Evolutionary conservation across 30 jellyfish, hydroid and myxozoan genomes (phyloP).

Genomic region (Pelagia noctiluca): DNA sequence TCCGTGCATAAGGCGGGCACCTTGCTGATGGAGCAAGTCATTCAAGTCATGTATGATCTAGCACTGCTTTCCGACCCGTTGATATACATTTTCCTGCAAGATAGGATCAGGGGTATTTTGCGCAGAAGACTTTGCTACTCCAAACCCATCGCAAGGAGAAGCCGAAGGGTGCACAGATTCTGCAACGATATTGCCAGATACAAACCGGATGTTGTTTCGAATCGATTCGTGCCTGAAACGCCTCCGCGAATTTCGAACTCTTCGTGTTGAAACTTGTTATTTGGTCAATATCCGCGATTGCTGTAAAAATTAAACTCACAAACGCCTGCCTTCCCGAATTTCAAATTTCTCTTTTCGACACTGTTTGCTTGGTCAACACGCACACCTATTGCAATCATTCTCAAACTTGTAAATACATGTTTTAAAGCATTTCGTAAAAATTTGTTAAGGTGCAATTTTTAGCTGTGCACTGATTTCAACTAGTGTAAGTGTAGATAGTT

Average conservation of each 20-base stretch:
- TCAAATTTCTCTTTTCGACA: too few relatives aligned
- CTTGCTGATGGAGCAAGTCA: neutral
- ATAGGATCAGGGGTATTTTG: constrained; percentile 19
- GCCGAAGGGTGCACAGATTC: neutral
- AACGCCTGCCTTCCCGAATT: too few relatives aligned
- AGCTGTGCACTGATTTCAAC: too few relatives aligned
- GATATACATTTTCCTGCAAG: constrained; percentile 52
- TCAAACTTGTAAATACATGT: too few relatives aligned
- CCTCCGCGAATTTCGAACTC: neutral
- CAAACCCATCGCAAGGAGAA: neutral
- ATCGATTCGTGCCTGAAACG: neutral
- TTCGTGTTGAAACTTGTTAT: neutral
- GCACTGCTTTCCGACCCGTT: constrained; percentile 45
- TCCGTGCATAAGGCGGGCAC: neutral
- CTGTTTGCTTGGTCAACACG: too few relatives aligned
- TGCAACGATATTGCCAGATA: neutral
- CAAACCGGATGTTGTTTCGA: neutral
- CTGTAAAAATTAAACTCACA: too few relatives aligned
- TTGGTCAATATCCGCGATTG: too few relatives aligned
- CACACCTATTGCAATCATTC: too few relatives aligned
- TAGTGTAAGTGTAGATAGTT: too few relatives aligned
- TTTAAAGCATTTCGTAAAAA: too few relatives aligned
- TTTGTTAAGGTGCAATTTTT: too few relatives aligned
- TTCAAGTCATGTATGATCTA: constrained; percentile 13
- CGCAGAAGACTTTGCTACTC: neutral